Evolutionary conservation across 2,113 vertebrate genomes (phyloP).

Genomic region (Podilymbus podiceps): DNA sequence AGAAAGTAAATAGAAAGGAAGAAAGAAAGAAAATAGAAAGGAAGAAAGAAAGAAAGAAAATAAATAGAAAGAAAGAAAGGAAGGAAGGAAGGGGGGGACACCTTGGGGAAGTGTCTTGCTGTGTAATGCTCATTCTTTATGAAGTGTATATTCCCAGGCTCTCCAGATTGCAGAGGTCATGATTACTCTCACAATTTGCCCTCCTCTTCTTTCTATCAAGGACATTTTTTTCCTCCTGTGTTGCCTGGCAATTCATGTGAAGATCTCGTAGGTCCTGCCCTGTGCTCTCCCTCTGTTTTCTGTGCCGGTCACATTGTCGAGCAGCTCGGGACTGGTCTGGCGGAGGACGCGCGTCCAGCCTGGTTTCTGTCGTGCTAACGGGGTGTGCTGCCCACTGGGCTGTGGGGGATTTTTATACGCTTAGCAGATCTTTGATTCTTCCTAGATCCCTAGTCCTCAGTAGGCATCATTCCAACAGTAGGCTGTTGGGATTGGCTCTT

Average conservation of each 20-base stretch:
- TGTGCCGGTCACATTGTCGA: background rate
- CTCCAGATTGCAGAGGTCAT: background rate
- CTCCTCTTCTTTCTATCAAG: background rate
- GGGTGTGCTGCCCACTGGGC: background rate
- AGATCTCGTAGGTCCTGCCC: background rate
- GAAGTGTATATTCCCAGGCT: slow-evolving; percentile 32
- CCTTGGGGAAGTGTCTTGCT: background rate
- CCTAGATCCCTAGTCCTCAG: background rate
- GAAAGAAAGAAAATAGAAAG: rapidly evolving
- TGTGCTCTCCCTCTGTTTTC: background rate
- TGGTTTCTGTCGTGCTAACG: background rate
- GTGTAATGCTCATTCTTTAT: background rate
- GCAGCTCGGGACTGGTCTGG: background rate
- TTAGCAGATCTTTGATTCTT: background rate
- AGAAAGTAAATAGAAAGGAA: too few relatives aligned
- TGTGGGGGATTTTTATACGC: background rate
- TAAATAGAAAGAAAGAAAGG: rapidly evolving
- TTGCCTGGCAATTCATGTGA: slow-evolving; percentile 33
- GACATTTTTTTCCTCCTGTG: background rate
- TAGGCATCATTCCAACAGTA: background rate
- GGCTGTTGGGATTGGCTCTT: background rate
- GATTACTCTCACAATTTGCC: background rate
- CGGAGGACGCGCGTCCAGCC: background rate
- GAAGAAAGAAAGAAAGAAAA: too few relatives aligned
- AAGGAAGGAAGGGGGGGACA: background rate